Evolutionary conservation across 2,888 invertebrate species (phyloP).

Genomic region (Plemyria rubiginata): DNA sequence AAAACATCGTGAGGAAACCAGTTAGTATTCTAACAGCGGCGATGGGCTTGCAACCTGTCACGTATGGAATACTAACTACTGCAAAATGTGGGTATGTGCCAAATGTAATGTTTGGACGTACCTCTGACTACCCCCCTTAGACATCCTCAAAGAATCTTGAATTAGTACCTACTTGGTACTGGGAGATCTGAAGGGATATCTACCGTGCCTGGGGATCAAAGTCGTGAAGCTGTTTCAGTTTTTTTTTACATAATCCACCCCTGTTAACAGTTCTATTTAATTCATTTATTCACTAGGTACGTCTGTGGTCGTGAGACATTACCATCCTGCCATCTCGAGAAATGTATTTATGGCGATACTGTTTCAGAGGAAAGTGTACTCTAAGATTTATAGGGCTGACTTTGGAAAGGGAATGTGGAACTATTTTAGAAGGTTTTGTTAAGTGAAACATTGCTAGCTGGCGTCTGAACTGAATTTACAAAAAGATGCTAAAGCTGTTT

Average conservation of each 20-base stretch:
- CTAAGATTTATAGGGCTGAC: slow-evolving; percentile 24
- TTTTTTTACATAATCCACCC: background rate
- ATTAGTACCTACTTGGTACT: too few species aligned
- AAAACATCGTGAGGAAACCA: too few species aligned
- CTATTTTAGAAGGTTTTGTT: background rate
- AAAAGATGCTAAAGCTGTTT: background rate
- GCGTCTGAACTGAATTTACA: background rate
- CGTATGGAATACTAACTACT: too few species aligned
- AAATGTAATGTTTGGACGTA: too few species aligned
- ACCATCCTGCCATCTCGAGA: slow-evolving; percentile 33
- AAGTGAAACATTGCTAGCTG: background rate
- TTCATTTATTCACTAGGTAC: slow-evolving; percentile 21
- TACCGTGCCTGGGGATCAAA: too few species aligned
- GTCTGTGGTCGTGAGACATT: slow-evolving; percentile 27
- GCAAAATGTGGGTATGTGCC: too few species aligned
- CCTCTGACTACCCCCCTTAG: too few species aligned
- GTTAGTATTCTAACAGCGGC: too few species aligned
- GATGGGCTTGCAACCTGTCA: too few species aligned
- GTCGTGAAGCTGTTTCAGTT: too few species aligned
- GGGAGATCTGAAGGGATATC: too few species aligned
- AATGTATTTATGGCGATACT: slow-evolving; percentile 22
- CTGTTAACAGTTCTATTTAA: slow-evolving; percentile 18
- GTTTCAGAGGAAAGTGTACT: slow-evolving; percentile 18
- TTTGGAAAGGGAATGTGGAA: slow-evolving; percentile 6
- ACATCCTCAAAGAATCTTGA: too few species aligned